Evolutionary conservation across 1,140 invertebrate species (phyloP).

Genomic region (Procambarus virginalis): DNA sequence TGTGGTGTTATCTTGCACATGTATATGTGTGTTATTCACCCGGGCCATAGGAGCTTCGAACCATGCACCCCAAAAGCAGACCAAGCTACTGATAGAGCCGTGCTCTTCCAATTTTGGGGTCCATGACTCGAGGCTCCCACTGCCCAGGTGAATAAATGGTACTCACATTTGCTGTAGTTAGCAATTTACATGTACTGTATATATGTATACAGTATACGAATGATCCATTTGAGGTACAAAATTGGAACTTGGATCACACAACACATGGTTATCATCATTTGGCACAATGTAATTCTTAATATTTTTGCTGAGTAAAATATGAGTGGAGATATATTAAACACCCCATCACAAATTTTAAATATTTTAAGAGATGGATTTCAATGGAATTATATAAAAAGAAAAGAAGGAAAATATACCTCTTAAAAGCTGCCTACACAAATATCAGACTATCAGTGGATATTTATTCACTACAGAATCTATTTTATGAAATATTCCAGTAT

Average conservation of each 20-base stretch:
- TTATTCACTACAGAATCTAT: neutral
- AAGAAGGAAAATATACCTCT: neutral
- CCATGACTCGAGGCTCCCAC: too few relatives aligned
- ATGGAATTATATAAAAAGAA: neutral
- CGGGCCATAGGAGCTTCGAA: too few relatives aligned
- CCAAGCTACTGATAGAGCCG: too few relatives aligned
- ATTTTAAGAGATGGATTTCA: neutral
- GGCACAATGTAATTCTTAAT: neutral
- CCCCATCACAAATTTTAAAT: neutral
- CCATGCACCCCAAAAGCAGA: too few relatives aligned
- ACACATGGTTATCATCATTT: constrained; percentile 11
- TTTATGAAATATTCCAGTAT: neutral
- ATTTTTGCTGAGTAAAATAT: neutral
- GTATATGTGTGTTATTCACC: too few relatives aligned
- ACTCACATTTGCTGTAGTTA: too few relatives aligned
- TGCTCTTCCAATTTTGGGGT: too few relatives aligned
- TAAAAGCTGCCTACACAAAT: neutral
- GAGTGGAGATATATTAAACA: neutral
- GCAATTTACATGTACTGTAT: too few relatives aligned
- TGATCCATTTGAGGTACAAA: neutral
- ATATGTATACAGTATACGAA: too few relatives aligned
- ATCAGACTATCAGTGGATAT: neutral
- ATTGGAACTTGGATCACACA: constrained; percentile 4
- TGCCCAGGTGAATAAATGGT: too few relatives aligned
- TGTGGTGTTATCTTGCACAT: too few relatives aligned